Base-by-base conservation (phyloP, 2,113 vertebrate species). In the Ceuthmochares aereus region DNA sequence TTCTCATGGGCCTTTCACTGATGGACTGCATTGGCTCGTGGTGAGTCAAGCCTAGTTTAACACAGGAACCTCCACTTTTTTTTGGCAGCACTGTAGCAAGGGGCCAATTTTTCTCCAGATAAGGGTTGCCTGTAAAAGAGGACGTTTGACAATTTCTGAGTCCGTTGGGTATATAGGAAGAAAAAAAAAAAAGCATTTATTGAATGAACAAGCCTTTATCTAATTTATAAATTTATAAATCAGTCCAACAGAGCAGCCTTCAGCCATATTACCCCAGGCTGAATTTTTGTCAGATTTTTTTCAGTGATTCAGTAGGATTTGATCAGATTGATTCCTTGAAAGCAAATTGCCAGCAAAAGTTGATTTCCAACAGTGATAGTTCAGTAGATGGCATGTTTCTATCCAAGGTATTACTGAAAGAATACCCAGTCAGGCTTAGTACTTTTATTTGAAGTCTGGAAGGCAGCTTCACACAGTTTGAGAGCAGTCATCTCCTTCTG, bases 51-150 rank as follows among this genome's bases (percentile, higher is more conserved):
- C 32, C 29, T 49, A 29, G 4, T 59, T 64, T 34, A 70, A 32
- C 14, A 1, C 1, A 0, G 19, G 43, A 32, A 26, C 62, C 32
- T 16, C 6, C 5, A 4, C 45, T 42, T 13, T 70, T 70, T n/a
- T 36, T 59, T 25, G 40, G 68, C 52, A 56, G 40, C 14, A 16
- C 23, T 76, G 8, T 1, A 52, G 23, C 1, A 2, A 36, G 29
- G 36, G 34, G 59, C 25, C 42, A 11, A 6, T 20, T 72, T 69
- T 56, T 66, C 54, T 95, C 62, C 25, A 6, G 8, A 2, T 26
- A 43, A 70, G 12, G 34, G 43, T 4, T 47, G 27, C 4, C 6
- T 7, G 18, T 36, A 47, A 70, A 78, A 62, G 12, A 47, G 15
- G 60, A 55, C 18, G 42, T 11, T 10, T 29, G 49, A 55, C 23